These are phyloP conservation scores for Akabosia matsudoensis DNA, from an alignment of 1,140 invertebrate species.

Conservation along the genomic window DNA sequence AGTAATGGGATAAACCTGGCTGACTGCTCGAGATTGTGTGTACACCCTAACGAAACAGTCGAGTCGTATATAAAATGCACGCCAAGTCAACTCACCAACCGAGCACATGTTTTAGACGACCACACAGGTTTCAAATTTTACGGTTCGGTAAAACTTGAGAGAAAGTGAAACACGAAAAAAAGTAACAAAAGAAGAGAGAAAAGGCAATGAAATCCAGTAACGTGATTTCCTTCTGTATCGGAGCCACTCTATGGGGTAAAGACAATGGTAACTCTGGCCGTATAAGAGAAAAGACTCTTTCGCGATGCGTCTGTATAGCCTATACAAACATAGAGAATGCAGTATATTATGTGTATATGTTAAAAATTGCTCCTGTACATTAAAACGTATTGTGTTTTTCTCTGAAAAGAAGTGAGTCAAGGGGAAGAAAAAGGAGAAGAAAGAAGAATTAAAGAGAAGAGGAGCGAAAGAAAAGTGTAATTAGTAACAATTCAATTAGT, in stretches of 20 bases:
- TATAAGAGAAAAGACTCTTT: too few species aligned
- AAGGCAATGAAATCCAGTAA: neutral
- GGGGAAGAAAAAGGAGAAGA: constrained; percentile 2
- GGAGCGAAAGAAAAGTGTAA: constrained; percentile 45
- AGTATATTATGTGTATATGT: neutral
- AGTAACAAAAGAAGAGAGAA: neutral
- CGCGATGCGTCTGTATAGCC: too few species aligned
- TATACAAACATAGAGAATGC: neutral
- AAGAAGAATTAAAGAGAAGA: neutral
- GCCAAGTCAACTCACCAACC: neutral
- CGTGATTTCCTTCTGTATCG: neutral
- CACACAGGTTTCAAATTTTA: constrained; percentile 25
- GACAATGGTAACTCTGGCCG: too few species aligned
- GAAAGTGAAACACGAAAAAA: neutral
- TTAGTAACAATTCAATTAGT: constrained; percentile 48
- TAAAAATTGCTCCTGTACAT: neutral
- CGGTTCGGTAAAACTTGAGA: constrained; percentile 17
- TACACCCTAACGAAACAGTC: neutral
- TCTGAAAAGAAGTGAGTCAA: constrained; percentile 20
- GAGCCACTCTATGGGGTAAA: too few species aligned
- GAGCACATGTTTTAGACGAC: constrained; percentile 20
- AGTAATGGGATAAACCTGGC: neutral
- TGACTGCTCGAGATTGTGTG: neutral
- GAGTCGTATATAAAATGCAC: neutral
- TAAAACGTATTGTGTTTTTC: neutral